Evolutionary conservation across 2,113 vertebrate species (phyloP).

Genomic region (Maccullochella peelii): DNA sequence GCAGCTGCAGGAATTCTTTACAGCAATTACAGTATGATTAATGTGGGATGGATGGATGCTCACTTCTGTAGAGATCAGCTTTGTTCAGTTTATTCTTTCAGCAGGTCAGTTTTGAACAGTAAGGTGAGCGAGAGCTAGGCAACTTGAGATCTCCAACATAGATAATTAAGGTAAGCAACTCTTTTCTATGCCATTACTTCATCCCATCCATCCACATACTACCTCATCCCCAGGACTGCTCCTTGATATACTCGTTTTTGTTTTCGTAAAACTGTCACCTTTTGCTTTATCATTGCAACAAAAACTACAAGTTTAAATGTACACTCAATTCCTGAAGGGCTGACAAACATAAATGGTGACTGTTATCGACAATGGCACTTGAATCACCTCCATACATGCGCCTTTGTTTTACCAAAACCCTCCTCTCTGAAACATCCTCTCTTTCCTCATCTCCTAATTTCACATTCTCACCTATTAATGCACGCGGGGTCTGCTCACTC

Average conservation of each 20-base stretch:
- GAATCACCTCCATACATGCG: not conserved
- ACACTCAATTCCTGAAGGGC: not conserved
- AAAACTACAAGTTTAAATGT: not conserved
- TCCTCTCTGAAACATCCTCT: conserved; percentile 11
- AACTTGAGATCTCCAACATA: not conserved
- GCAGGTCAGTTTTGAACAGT: no score
- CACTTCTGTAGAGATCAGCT: no score
- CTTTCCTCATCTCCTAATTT: conserved; percentile 53
- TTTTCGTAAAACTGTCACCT: not conserved
- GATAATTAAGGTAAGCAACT: not conserved
- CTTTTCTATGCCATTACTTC: not conserved
- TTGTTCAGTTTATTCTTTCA: not conserved
- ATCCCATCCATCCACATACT: not conserved
- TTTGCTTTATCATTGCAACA: not conserved
- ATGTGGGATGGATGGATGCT: not conserved
- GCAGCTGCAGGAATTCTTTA: not conserved
- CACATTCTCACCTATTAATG: conserved; percentile 54
- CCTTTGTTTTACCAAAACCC: not conserved
- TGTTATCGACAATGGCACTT: not conserved
- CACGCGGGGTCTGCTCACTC: not conserved
- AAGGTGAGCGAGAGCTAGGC: not conserved
- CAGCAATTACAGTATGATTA: not conserved
- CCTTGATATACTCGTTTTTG: not conserved
- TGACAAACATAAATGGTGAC: not conserved
- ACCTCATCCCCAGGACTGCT: no score